Evolutionary conservation across 2,888 invertebrate species (phyloP), one percentile per base, ranked within the genome.

Genomic region (Anthoptus insignis): DNA sequence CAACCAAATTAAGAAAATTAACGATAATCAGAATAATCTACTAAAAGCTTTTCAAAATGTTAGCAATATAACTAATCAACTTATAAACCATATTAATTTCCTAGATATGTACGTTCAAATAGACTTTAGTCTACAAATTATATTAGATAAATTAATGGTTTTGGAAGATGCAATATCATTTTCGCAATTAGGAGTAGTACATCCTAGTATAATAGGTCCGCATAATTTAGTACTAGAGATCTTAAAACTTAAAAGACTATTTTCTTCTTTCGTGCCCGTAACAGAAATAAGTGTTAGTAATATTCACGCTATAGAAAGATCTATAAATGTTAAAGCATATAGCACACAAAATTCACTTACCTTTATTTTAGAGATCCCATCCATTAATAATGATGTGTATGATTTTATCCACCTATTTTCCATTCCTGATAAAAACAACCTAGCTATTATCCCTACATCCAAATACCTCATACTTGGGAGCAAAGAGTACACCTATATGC

Each of bases 401-500:
- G 59, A 49, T 49, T 59, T 59, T 24, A 65, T 57, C 8, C 60
- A 67, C 21, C n/a, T 65, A 27, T 60, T 52, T 34, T 65, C 64
- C 9, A 66, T 69, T 19, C 69, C 66, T 32, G 52, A 69, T 66
- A 42, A 65, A 45, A 47, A 69, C 11, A 65, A 65, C 52, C 32
- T 60, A 29, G 60, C 60, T 5, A 16, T 59, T 57, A 45, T 60
- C 6, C 65, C 65, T 32, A 65, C 37, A 42, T 65, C 65, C 63
- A 67, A 67, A 65, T 65, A 59, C 66, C 66, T 69, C 29, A 65
- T 52, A 60, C 60, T 69, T 66, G 69, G 69, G 45, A 66, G 66
- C 19, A 58, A 64, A 53, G 66, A 66, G 58, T 67, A 65, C 59
- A n/a, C 59, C 13, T 59, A 66, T 52, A 4, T 56, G 32, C 53